Evolutionary conservation across 2,888 invertebrate species (phyloP), one percentile per base, ranked within the genome.

Genomic region (Hololepta plana): DNA sequence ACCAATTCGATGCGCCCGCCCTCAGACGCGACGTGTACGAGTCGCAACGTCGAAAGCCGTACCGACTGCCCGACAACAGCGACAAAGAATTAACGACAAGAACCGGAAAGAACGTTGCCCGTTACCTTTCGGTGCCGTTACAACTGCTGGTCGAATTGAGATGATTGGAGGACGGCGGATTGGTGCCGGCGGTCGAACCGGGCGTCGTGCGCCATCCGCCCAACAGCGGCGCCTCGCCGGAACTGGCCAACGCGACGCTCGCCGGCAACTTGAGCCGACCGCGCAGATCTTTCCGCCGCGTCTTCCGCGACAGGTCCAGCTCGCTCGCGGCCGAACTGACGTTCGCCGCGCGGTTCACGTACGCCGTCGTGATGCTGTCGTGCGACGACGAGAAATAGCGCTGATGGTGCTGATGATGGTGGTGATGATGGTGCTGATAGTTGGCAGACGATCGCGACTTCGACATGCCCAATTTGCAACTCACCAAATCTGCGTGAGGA

Each of bases 1-100:
- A 88, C 79, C 87, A 84, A 51, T 79, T 74, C 34, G 76, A 70
- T 20, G 64, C 59, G 8, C 74, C 72, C 17, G 71, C 59, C 32
- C 76, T 67, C 39, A 73, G 59, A 32, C 72, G 57, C 24, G 67
- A 64, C 45, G 64, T 65, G 49, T 68, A 66, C 34, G 68, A 66
- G 28, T 68, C 67, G 31, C 64, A 57, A 36, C 68, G 55, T 46
- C 61, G 62, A 39, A 72, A 60, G 31, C 65, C 60, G 47, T 62
- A 53, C 35, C 62, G 59, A 37, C 57, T 57, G 48, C n/a, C n/a
- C n/a, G n/a, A n/a, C n/a, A n/a, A n/a, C n/a, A n/a, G n/a, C n/a
- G n/a, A n/a, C n/a, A n/a, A n/a, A n/a, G n/a, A n/a, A n/a, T n/a
- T n/a, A n/a, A n/a, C n/a, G n/a, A n/a, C n/a, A n/a, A n/a, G n/a